These are phyloP conservation scores for Aporrectodea caliginosa DNA, from an alignment of 1,140 invertebrate species.

Conservation along the genomic window DNA sequence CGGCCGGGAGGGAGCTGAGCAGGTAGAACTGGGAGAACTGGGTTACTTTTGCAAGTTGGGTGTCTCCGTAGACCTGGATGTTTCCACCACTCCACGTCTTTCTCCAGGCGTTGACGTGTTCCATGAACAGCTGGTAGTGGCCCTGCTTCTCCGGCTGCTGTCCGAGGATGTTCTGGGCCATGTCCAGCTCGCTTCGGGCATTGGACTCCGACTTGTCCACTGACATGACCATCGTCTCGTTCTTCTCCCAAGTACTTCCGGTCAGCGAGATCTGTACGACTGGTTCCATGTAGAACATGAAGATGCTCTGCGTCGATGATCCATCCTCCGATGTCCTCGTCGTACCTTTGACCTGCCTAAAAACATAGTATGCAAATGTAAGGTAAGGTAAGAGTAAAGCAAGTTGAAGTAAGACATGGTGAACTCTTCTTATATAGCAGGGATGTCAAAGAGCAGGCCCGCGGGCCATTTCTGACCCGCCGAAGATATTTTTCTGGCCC, in stretches of 20 bases:
- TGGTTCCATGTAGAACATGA: slow-evolving; percentile 25
- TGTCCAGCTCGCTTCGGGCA: slow-evolving; percentile 27
- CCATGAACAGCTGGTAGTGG: slow-evolving; percentile 25
- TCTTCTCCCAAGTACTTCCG: background rate
- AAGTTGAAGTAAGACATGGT: too few relatives aligned
- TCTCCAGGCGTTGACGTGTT: slow-evolving; percentile 25
- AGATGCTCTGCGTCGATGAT: slow-evolving; percentile 1
- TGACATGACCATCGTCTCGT: slow-evolving; percentile 32
- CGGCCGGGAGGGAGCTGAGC: slow-evolving; percentile 28
- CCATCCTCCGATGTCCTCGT: slow-evolving; percentile 24
- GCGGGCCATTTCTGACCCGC: too few relatives aligned
- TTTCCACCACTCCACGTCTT: slow-evolving; percentile 23
- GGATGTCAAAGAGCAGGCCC: too few relatives aligned
- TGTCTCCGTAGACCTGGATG: slow-evolving; percentile 18
- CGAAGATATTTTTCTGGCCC: too few relatives aligned
- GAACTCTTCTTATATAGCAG: too few relatives aligned
- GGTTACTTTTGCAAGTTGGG: slow-evolving; percentile 25
- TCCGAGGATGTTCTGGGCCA: background rate
- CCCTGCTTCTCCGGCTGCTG: background rate
- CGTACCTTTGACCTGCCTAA: slow-evolving; percentile 16
- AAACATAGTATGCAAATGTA: too few relatives aligned
- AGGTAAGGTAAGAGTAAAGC: too few relatives aligned
- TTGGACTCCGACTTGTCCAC: slow-evolving; percentile 27
- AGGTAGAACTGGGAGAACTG: slow-evolving; percentile 32
- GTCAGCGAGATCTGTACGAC: slow-evolving; percentile 20